These are phyloP conservation scores for Meiosimyza decipiens DNA, from an alignment of 2,888 invertebrate genomes.

Conservation along the genomic window DNA sequence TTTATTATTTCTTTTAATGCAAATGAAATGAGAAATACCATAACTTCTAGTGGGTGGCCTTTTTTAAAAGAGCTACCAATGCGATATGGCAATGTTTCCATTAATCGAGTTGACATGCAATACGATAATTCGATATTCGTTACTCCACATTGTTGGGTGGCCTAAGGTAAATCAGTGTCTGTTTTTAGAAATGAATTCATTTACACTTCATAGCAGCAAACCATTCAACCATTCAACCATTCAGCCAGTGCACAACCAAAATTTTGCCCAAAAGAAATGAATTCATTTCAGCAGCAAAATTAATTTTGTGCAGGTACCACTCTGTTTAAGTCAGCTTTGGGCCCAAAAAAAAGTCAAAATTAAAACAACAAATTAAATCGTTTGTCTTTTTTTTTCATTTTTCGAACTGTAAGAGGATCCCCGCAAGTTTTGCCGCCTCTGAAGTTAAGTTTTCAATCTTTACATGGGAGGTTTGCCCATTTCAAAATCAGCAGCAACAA, in stretches of 20 bases:
- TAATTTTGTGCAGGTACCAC: conserved; percentile 7
- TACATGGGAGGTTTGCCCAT: conserved; percentile 60
- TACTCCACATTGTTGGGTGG: conserved; percentile 17
- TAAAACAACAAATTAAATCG: too few species aligned
- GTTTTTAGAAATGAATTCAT: conserved; percentile 67
- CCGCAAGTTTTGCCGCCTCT: conserved; percentile 54
- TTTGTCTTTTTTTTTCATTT: not conserved
- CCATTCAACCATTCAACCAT: conserved; percentile 10
- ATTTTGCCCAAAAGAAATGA: not conserved
- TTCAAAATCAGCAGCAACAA: conserved; percentile 50
- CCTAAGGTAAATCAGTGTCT: conserved; percentile 52
- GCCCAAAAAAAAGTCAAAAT: too few species aligned
- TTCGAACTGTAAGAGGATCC: conserved; percentile 51
- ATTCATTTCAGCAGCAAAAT: conserved; percentile 9
- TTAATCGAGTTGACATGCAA: conserved; percentile 16
- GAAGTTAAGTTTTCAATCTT: conserved; percentile 59
- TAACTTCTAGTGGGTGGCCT: too few species aligned
- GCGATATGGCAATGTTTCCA: too few species aligned
- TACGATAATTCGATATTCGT: not conserved
- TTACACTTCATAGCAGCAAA: conserved; percentile 63
- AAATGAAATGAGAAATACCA: too few species aligned
- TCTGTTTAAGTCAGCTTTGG: not conserved
- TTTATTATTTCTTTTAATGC: too few species aligned
- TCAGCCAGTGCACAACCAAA: not conserved
- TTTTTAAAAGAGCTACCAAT: too few species aligned